phyloP scores from a whole-genome alignment of 2,888 invertebrate species.

The Cheilosia urbana region DNA sequence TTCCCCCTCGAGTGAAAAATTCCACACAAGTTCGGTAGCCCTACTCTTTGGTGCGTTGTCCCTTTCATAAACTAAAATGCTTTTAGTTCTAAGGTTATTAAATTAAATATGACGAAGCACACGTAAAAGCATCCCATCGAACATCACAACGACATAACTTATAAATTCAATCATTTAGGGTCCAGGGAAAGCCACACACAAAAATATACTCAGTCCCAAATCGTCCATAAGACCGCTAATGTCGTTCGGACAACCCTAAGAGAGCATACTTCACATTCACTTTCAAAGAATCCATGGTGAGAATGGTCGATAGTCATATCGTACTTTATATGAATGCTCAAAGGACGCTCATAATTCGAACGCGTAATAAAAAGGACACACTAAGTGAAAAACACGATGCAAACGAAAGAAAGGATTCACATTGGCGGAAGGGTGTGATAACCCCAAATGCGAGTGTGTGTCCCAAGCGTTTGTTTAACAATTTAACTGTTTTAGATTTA shows the following conservation, averaged over 20 bases:
- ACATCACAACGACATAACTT: conserved; percentile 55
- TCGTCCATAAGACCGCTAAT: conserved; percentile 70
- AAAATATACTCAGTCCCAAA: conserved; percentile 48
- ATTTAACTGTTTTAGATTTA: conserved; percentile 74
- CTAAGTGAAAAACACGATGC: conserved; percentile 53
- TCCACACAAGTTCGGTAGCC: conserved; percentile 1
- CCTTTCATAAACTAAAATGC: conserved; percentile 46
- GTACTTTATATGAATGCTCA: conserved; percentile 41
- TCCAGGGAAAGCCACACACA: conserved; percentile 2
- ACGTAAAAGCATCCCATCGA: conserved; percentile 30
- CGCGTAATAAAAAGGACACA: conserved; percentile 68
- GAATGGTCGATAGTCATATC: conserved; percentile 17
- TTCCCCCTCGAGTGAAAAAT: background rate
- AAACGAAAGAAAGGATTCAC: conserved; percentile 65
- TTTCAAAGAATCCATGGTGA: conserved; percentile 6
- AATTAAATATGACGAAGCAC: conserved; percentile 49
- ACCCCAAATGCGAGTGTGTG: conserved; percentile 49
- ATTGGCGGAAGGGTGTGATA: conserved; percentile 72
- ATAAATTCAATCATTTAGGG: conserved; percentile 62
- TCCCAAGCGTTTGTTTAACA: conserved; percentile 73
- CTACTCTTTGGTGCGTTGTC: background rate
- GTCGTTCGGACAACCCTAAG: conserved; percentile 61
- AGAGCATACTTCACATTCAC: conserved; percentile 44
- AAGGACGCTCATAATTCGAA: conserved; percentile 70
- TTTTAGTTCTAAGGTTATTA: conserved; percentile 61